Percentiles rank a stretch among this genome's conserved stretches.
Evolutionary conservation across 1,140 invertebrate species (phyloP).

Genomic region (Archegozetes longisetosus): DNA sequence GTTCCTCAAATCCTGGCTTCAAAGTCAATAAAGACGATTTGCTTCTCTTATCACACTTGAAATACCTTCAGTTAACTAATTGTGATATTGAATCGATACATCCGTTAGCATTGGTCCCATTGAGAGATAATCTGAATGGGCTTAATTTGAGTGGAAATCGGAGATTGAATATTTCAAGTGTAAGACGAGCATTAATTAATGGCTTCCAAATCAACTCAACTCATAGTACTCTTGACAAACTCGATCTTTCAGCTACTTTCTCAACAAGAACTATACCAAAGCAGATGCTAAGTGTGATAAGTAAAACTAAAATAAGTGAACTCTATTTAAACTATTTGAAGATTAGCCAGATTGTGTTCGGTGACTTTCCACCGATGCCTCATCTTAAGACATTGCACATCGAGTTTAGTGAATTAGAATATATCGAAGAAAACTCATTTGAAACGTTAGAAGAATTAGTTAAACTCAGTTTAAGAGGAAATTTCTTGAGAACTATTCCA

Average conservation of each 20-base stretch:
- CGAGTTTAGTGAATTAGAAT: slow-evolving; percentile 7
- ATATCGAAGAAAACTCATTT: slow-evolving; percentile 12
- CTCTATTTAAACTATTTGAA: slow-evolving; percentile 2
- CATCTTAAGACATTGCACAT: slow-evolving; percentile 9
- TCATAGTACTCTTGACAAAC: neutral
- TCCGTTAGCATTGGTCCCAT: slow-evolving; percentile 2
- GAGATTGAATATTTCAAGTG: neutral
- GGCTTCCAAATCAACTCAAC: neutral
- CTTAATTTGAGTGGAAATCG: slow-evolving; percentile 7
- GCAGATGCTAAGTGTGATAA: slow-evolving; percentile 4
- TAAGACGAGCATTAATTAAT: slow-evolving; percentile 4
- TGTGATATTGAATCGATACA: slow-evolving; percentile 12
- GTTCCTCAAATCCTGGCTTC: neutral
- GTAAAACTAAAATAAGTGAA: slow-evolving; percentile 3
- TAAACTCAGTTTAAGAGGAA: slow-evolving; percentile 10
- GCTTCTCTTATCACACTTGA: slow-evolving; percentile 1
- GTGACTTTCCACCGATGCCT: slow-evolving; percentile 16
- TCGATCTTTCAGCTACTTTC: slow-evolving; percentile 6
- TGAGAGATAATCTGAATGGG: neutral
- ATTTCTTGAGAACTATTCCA: slow-evolving; percentile 7
- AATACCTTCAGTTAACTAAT: slow-evolving; percentile 9
- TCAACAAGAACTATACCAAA: slow-evolving; percentile 3
- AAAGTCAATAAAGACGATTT: slow-evolving; percentile 15
- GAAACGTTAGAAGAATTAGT: slow-evolving; percentile 1
- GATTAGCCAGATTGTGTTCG: neutral